Conservation (phyloP, 1,140 invertebrate genomes). For the Manduca sexta region DNA sequence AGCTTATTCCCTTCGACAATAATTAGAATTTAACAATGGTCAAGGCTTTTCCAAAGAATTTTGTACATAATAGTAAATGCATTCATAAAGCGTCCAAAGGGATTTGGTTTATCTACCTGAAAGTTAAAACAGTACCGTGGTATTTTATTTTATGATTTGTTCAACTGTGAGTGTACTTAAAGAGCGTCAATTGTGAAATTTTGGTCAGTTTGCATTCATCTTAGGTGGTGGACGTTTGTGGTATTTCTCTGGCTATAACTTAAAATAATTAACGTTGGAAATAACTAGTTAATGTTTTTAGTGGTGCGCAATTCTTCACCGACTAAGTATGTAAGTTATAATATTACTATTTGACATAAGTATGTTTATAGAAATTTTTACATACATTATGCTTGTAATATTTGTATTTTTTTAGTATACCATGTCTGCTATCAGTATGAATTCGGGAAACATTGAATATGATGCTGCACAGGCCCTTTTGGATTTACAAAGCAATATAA, state of each 20-base stretch:
- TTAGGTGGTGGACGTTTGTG: neutral
- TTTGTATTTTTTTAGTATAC: neutral
- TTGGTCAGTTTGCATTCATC: constrained; percentile 1
- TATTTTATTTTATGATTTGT: constrained; percentile 9
- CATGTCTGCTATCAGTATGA: neutral
- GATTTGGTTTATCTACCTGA: constrained; percentile 10
- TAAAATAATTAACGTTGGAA: too few relatives aligned
- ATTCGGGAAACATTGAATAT: constrained; percentile 4
- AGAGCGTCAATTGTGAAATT: neutral
- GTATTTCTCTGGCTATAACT: too few relatives aligned
- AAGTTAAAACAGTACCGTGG: constrained; percentile 1
- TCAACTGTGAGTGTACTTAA: constrained; percentile 7
- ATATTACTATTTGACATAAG: too few relatives aligned
- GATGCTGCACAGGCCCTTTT: constrained; percentile 22
- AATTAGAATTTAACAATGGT: neutral
- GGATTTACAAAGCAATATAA: constrained; percentile 14
- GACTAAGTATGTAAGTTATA: too few relatives aligned
- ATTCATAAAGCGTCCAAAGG: neutral
- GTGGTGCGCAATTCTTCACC: too few relatives aligned
- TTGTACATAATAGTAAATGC: constrained; percentile 2
- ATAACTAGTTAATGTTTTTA: too few relatives aligned
- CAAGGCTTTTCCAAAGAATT: neutral
- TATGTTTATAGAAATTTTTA: too few relatives aligned
- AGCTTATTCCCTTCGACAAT: neutral
- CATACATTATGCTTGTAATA: too few relatives aligned